Evolutionary conservation across 2,797 vertebrate genomes (phyloP).

Genomic region (Numenius phaeopus): DNA sequence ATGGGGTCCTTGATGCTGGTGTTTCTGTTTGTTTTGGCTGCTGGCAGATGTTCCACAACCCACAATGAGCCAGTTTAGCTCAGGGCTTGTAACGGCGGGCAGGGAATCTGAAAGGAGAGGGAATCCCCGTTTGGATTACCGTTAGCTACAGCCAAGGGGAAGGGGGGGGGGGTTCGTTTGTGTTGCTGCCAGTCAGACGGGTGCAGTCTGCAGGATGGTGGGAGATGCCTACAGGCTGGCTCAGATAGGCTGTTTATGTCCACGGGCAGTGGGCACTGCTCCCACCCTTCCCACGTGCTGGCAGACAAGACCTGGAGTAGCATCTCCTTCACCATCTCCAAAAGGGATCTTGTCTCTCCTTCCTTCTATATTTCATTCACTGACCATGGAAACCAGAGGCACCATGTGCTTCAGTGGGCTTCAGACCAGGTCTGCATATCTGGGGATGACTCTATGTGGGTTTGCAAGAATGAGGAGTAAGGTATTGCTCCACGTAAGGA

Average conservation of each 20-base stretch:
- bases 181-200: neutral
- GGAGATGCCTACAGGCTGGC: neutral
- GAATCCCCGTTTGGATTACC: neutral
- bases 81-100: neutral
- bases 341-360: neutral
- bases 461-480: neutral
- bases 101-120: neutral
- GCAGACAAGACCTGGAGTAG: neutral
- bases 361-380: neutral
- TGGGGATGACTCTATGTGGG: neutral
- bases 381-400: neutral
- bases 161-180: neutral
- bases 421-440: neutral
- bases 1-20: neutral
- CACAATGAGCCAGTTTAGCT: neutral
- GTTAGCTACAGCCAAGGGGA: neutral
- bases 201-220: neutral
- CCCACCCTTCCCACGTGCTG: neutral
- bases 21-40: neutral
- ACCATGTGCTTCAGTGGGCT: neutral
- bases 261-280: neutral
- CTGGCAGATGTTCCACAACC: neutral
- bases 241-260: neutral
- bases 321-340: neutral
- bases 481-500: neutral